Percentiles rank a stretch among this genome's conserved stretches.
Conservation (phyloP, 2,888 invertebrate genomes). For the Torymus aiolomorphi region DNA sequence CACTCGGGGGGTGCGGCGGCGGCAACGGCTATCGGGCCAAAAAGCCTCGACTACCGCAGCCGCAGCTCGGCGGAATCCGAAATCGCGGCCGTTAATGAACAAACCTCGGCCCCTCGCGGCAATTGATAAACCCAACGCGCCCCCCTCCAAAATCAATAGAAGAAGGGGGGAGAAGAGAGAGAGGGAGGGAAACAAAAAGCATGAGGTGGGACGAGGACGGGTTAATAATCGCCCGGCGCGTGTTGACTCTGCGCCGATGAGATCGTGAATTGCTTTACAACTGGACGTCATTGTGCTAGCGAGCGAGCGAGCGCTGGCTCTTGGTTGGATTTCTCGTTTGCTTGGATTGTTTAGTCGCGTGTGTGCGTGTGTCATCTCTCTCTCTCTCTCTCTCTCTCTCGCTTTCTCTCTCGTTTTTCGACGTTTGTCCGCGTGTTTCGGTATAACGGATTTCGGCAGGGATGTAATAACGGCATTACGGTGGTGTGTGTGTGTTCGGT, state of each 20-base stretch:
- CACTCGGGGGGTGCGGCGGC: background rate
- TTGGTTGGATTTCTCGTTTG: no score
- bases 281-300: background rate
- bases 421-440: no score
- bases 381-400: background rate
- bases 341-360: no score
- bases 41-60: no score
- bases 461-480: no score
- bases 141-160: background rate
- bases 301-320: no score
- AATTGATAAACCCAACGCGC: slow-evolving; percentile 33
- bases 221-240: slow-evolving; percentile 9
- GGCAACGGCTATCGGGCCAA: no score
- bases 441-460: no score
- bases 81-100: slow-evolving; percentile 26
- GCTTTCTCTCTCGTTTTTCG: background rate
- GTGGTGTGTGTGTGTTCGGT: no score
- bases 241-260: slow-evolving; percentile 18
- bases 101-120: background rate
- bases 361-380: background rate
- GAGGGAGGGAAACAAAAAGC: background rate
- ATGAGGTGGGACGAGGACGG: background rate
- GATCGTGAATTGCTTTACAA: slow-evolving; percentile 22
- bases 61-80: no score
- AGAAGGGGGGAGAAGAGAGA: background rate